A percentile compares a stretch with the other conserved stretches of the same genome.
phyloP scores from a whole-genome alignment of 2,888 invertebrate genomes.

The Aproaerema taeniolella region DNA sequence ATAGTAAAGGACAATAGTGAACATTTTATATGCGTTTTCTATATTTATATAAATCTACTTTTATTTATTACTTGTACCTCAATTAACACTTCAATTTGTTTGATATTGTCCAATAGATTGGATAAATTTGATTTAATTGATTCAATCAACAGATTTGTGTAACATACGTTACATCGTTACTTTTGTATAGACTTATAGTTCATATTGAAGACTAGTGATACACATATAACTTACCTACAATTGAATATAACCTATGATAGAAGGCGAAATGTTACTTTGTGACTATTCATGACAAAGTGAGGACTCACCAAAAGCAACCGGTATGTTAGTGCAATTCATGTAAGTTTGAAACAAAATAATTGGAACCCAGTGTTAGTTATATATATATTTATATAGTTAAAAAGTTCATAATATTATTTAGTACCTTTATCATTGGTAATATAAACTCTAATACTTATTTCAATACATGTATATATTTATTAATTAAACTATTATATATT shows the following conservation, averaged over 20 bases:
- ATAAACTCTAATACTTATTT: not conserved
- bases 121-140: conserved; percentile 33
- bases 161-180: no score
- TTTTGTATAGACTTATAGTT: no score
- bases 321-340: conserved; percentile 21
- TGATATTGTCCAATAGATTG: conserved; percentile 47
- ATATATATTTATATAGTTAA: conserved; percentile 16
- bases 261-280: conserved; percentile 29
- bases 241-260: no score
- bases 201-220: conserved; percentile 38
- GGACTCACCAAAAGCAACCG: conserved; percentile 34
- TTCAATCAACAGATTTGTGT: conserved; percentile 39
- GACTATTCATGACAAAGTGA: conserved; percentile 25
- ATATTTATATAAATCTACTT: conserved; percentile 37
- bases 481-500: conserved; percentile 4
- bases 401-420: conserved; percentile 23
- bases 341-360: conserved; percentile 8
- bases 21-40: conserved; percentile 26
- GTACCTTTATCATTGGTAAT: conserved; percentile 18
- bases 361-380: conserved; percentile 20
- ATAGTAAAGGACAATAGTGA: conserved; percentile 18
- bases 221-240: conserved; percentile 36
- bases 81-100: conserved; percentile 35
- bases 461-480: conserved; percentile 15
- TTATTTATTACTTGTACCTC: conserved; percentile 53